Evolutionary conservation across 1,140 invertebrate genomes (phyloP).

Genomic region (Orius insidiosus): DNA sequence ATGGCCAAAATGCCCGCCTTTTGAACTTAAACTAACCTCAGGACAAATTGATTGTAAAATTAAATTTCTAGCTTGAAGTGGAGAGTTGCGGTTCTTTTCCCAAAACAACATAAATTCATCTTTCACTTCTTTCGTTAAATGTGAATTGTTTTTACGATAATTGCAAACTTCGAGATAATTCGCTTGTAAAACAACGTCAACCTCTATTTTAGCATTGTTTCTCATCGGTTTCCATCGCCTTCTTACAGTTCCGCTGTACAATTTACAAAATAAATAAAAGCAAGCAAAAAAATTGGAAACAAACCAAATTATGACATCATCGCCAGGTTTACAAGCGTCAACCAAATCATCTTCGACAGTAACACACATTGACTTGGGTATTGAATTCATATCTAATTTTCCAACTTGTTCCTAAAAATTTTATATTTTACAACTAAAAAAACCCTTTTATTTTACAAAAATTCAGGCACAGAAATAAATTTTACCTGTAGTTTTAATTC

Average conservation of each 20-base stretch:
- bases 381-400: conserved; percentile 47
- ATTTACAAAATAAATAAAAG: conserved; percentile 2
- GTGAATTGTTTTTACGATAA: conserved; percentile 36
- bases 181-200: conserved; percentile 52
- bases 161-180: conserved; percentile 60
- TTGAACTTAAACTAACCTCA: too few species aligned
- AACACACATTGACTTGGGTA: conserved; percentile 62
- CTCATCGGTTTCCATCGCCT: conserved; percentile 47
- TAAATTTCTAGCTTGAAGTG: conserved; percentile 53
- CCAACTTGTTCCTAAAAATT: conserved; percentile 51
- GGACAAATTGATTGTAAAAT: conserved; percentile 73
- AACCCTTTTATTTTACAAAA: conserved; percentile 13
- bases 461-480: conserved; percentile 4
- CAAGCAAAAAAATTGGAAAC: conserved; percentile 14
- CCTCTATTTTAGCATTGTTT: conserved; percentile 41
- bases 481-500: conserved; percentile 73
- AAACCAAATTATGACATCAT: conserved; percentile 70
- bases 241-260: conserved; percentile 52
- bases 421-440: conserved; percentile 12
- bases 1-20: too few species aligned
- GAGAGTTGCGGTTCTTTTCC: conserved; percentile 39
- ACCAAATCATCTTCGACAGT: conserved; percentile 74
- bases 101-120: conserved; percentile 60
- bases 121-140: conserved; percentile 49
- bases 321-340: conserved; percentile 72